Conservation (phyloP, 2,888 invertebrate species). For the Xestobium rufovillosum region DNA sequence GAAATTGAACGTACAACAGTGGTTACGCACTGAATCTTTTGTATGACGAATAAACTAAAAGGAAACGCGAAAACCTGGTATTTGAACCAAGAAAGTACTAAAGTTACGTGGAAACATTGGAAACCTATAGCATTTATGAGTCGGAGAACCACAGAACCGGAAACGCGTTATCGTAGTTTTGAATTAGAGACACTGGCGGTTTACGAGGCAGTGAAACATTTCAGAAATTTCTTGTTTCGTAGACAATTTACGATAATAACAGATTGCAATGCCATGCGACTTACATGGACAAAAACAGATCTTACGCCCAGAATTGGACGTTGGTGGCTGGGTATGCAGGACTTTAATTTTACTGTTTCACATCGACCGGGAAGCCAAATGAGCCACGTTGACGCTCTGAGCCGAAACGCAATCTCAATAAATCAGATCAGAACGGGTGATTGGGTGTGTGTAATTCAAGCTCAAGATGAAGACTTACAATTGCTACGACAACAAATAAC, state of each 20-base stretch:
- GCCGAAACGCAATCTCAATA: slow-evolving; percentile 18
- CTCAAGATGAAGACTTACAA: slow-evolving; percentile 7
- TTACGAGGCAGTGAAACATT: too few species aligned
- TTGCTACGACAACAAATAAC: slow-evolving; percentile 6
- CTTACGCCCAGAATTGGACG: too few species aligned
- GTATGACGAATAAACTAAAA: too few species aligned
- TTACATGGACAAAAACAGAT: slow-evolving; percentile 9
- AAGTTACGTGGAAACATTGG: too few species aligned
- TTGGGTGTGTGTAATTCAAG: slow-evolving; percentile 11
- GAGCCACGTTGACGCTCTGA: slow-evolving; percentile 27
- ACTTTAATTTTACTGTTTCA: slow-evolving; percentile 25
- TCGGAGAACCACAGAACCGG: slow-evolving; percentile 7
- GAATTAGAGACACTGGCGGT: too few species aligned
- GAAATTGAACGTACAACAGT: too few species aligned
- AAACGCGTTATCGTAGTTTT: too few species aligned
- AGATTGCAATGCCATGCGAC: slow-evolving; percentile 9
- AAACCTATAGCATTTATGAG: slow-evolving; percentile 10
- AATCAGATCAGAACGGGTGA: too few species aligned
- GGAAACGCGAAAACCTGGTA: slow-evolving; percentile 10
- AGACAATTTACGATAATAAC: too few species aligned
- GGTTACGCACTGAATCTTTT: not conserved
- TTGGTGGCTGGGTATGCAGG: slow-evolving; percentile 26
- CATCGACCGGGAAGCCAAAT: slow-evolving; percentile 25
- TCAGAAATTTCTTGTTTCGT: too few species aligned
- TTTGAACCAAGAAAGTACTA: slow-evolving; percentile 2